Percentiles rank a stretch among this genome's conserved stretches.
phyloP scores from a whole-genome alignment of 2,113 vertebrate genomes.

The Felis catus region F.catus_Fca126_mat1.0 CM031419.1:105429001-105429500 shows the following conservation, averaged over 20 bases:
- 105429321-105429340: background rate
- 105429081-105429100: background rate
- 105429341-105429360: background rate
- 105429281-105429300: background rate
- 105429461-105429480: background rate
- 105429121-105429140: background rate
- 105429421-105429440: background rate
- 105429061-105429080: background rate
- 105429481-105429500: background rate
- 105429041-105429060: background rate
- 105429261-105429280: background rate
- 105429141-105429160: background rate
- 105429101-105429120: background rate
- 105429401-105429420: background rate
- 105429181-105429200: background rate
- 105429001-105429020: background rate
- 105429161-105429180: background rate
- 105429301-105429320: background rate
- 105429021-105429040: background rate
- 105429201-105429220: background rate
- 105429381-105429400: background rate
- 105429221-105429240: background rate
- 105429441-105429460: background rate
- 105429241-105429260: background rate
- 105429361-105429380: background rate